Percentiles rank a stretch among this genome's conserved stretches.
phyloP scores from a whole-genome alignment of 2,113 vertebrate genomes.

The Xenopus laevis region DNA sequence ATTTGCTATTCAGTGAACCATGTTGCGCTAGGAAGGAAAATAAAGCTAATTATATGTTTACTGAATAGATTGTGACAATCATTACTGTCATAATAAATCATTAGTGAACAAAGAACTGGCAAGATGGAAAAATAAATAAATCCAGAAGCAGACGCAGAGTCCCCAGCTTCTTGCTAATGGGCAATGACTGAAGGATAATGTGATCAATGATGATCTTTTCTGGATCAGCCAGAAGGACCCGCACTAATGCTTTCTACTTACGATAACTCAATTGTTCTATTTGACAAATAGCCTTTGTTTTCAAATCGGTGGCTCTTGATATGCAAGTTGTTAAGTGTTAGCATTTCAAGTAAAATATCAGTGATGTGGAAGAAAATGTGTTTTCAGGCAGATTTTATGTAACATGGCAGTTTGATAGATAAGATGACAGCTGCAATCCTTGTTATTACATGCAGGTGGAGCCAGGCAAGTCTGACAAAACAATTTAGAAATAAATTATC shows the following conservation, averaged over 20 bases:
- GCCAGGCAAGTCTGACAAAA: too few species aligned
- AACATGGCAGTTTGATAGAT: too few species aligned
- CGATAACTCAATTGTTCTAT: neutral
- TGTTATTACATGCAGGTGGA: too few species aligned
- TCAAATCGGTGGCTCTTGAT: neutral
- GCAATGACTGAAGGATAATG: neutral
- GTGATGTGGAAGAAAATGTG: too few species aligned
- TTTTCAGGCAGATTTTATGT: too few species aligned
- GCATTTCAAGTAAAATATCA: too few species aligned
- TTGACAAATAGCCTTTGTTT: neutral
- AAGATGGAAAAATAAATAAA: conserved; percentile 29
- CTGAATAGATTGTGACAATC: conserved; percentile 40
- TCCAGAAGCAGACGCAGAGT: conserved; percentile 5
- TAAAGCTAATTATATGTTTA: conserved; percentile 44
- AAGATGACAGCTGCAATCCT: too few species aligned
- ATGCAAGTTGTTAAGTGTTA: too few species aligned
- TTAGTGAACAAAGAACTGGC: conserved; percentile 33
- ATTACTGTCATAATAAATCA: conserved; percentile 43
- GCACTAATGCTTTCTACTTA: neutral
- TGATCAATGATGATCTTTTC: conserved; percentile 18
- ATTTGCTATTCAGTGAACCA: conserved; percentile 41
- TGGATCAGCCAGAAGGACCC: neutral
- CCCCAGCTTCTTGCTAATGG: conserved; percentile 17
- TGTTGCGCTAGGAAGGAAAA: conserved; percentile 26
- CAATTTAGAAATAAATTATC: too few species aligned